phyloP scores from a whole-genome alignment of 2,113 vertebrate species.

The Callospermophilus lateralis region DNA sequence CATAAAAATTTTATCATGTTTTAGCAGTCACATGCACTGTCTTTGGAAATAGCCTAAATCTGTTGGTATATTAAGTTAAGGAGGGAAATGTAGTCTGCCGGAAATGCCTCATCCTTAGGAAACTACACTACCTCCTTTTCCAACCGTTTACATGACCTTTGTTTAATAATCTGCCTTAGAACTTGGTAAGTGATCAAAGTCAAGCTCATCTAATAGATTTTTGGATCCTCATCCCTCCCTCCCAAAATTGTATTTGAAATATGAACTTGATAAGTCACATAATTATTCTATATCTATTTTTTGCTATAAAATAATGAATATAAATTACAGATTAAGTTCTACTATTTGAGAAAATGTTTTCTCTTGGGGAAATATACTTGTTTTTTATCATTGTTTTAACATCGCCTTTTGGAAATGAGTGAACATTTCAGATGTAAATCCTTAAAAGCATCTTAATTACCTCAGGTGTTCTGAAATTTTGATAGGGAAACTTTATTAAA shows the following conservation, averaged over 20 bases:
- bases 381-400: neutral
- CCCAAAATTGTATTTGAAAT: constrained; percentile 29
- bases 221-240: neutral
- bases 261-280: constrained; percentile 4
- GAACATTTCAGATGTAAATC: constrained; percentile 9
- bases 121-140: neutral
- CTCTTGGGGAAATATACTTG: neutral
- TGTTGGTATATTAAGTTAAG: neutral
- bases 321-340: neutral
- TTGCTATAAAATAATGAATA: neutral
- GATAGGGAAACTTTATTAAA: constrained; percentile 28
- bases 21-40: neutral
- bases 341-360: neutral
- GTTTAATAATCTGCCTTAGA: neutral
- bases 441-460: neutral
- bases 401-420: neutral
- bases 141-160: neutral
- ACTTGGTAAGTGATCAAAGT: neutral
- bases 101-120: neutral
- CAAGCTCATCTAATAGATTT: neutral
- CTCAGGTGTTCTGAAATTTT: neutral
- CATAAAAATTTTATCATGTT: neutral
- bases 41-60: constrained; percentile 28
- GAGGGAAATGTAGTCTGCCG: neutral
- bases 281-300: constrained; percentile 17